Base-by-base conservation (phyloP, 2,888 invertebrate genomes). In the Cancer borealis region DNA sequence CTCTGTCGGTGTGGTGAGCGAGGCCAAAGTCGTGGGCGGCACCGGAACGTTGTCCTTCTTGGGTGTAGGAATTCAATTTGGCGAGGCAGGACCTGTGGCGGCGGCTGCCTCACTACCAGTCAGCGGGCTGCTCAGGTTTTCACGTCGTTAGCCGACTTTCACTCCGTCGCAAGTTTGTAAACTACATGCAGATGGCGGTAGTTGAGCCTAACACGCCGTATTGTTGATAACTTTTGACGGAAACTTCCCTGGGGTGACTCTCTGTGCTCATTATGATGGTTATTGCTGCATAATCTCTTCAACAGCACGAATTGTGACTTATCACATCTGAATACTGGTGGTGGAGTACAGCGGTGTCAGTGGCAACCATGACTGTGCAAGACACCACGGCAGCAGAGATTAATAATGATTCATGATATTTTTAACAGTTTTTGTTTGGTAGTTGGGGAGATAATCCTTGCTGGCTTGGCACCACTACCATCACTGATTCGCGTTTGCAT, bases 131-230 rank as follows among this genome's bases (percentile, higher is more conserved):
- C 73, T 73, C 73, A 73, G 73, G 73, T 73, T 73, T 73, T 73
- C 73, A 73, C 73, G n/a, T 73, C 73, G 73, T 73, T 73, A 73
- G 73, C 73, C n/a, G 73, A 73, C 73, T 73, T 73, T 73, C 73
- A 26, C 73, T 73, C 73, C 73, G 73, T 26, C n/a, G 73, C 73
- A n/a, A 73, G 73, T 73, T 73, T 73, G n/a, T 73, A 73, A 73
- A 73, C 73, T 73, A 73, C 73, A 73, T 73, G 73, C 73, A 73
- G 73, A 73, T 73, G 73, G 73, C 73, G 73, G 73, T 73, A 73
- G 73, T 73, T 73, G 73, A 73, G 73, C 26, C 73, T 73, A 73
- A 73, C 73, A 73, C 73, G 73, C n/a, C 73, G 73, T 73, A 73
- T 73, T 73, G 73, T 73, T 73, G 73, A 73, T 73, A 73, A 73